phyloP scores from a whole-genome alignment of 2,888 invertebrate species.

The Limenitis arthemis region DNA sequence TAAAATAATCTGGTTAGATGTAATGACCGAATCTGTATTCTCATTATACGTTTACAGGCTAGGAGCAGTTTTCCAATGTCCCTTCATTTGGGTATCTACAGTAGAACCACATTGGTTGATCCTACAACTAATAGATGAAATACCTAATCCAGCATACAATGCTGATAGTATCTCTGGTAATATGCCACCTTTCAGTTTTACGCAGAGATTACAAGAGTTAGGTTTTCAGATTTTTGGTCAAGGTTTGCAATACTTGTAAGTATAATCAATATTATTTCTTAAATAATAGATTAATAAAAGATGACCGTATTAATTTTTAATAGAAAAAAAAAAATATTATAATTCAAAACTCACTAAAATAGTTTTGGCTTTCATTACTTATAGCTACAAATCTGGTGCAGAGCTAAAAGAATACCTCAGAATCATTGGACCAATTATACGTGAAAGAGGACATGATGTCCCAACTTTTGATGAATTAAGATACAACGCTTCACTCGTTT shows the following conservation, averaged over 20 bases:
- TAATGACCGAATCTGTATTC: background rate
- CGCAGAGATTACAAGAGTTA: slow-evolving; percentile 24
- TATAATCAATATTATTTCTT: background rate
- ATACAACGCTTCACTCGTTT: slow-evolving; percentile 42
- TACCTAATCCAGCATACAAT: slow-evolving; percentile 31
- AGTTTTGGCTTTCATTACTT: slow-evolving; percentile 17
- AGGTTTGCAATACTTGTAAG: slow-evolving; percentile 10
- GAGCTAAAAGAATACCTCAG: slow-evolving; percentile 17
- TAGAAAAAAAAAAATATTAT: too few species aligned
- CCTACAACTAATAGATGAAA: slow-evolving; percentile 30
- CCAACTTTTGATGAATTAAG: slow-evolving; percentile 5
- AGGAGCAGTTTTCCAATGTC: slow-evolving; percentile 31
- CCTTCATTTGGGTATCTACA: slow-evolving; percentile 35
- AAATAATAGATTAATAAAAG: too few species aligned
- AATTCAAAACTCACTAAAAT: too few species aligned
- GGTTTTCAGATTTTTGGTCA: slow-evolving; percentile 2
- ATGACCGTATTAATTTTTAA: too few species aligned
- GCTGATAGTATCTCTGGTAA: slow-evolving; percentile 23
- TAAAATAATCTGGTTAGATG: too few species aligned
- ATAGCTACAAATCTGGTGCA: slow-evolving; percentile 17
- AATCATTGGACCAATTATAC: slow-evolving; percentile 6
- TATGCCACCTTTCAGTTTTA: slow-evolving; percentile 31
- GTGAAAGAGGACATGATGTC: background rate
- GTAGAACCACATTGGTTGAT: slow-evolving; percentile 32
- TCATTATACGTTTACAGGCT: slow-evolving; percentile 32